A percentile compares a stretch with the other conserved stretches of the same genome.
Conservation (phyloP, 2,113 vertebrate species). For the human region GRCh38 chr6:139814501-139815000, state of each 20-base stretch:
- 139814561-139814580: constrained; percentile 20
- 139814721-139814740: constrained; percentile 13
- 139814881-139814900: too few relatives aligned
- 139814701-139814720: constrained; percentile 24
- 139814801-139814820: too few relatives aligned
- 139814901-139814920: too few relatives aligned
- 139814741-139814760: neutral
- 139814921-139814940: too few relatives aligned
- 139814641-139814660: constrained; percentile 36
- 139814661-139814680: constrained; percentile 21
- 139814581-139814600: constrained; percentile 41
- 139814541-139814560: constrained; percentile 31
- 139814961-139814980: too few relatives aligned
- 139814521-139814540: constrained; percentile 21
- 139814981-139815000: too few relatives aligned
- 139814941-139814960: too few relatives aligned
- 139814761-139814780: neutral
- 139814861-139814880: too few relatives aligned
- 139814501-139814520: constrained; percentile 14
- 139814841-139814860: too few relatives aligned
- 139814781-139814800: too few relatives aligned
- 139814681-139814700: constrained; percentile 34
- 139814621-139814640: neutral
- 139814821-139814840: too few relatives aligned
- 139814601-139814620: constrained; percentile 15